phyloP scores from a whole-genome alignment of 1,140 invertebrate species.

The Subanguina moxae region DNA sequence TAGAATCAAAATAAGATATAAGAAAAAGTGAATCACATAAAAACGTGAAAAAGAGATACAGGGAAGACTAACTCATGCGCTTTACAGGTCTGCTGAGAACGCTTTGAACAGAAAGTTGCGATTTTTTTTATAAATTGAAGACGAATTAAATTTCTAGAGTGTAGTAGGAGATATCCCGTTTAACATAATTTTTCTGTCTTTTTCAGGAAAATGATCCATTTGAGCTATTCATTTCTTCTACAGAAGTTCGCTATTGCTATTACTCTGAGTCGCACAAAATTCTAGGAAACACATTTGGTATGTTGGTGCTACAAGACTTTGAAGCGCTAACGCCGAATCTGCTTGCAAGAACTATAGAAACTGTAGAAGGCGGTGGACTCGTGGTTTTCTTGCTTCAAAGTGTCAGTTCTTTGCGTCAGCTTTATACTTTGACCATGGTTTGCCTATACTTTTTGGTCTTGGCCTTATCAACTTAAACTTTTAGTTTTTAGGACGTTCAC shows the following conservation, averaged over 20 bases:
- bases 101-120: too few relatives aligned
- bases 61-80: too few relatives aligned
- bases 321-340: constrained; percentile 98
- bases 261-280: constrained; percentile 96
- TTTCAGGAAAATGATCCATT: constrained; percentile 89
- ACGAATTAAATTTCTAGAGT: constrained; percentile 2
- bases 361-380: constrained; percentile 92
- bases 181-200: too few relatives aligned
- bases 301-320: constrained; percentile 95
- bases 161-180: constrained; percentile 14
- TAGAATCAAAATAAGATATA: too few relatives aligned
- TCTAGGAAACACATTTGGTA: constrained; percentile 92
- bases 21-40: too few relatives aligned
- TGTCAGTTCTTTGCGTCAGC: constrained; percentile 81
- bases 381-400: constrained; percentile 79
- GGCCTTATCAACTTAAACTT: neutral
- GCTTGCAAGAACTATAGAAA: constrained; percentile 92
- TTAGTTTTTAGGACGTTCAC: constrained; percentile 76
- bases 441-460: constrained; percentile 17
- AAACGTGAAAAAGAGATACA: too few relatives aligned
- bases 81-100: too few relatives aligned
- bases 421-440: constrained; percentile 91
- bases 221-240: constrained; percentile 90
- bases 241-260: constrained; percentile 93
- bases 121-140: constrained; percentile 4